Evolutionary conservation across 2,888 invertebrate species (phyloP).

Genomic region (Drosophila neutralis): DNA sequence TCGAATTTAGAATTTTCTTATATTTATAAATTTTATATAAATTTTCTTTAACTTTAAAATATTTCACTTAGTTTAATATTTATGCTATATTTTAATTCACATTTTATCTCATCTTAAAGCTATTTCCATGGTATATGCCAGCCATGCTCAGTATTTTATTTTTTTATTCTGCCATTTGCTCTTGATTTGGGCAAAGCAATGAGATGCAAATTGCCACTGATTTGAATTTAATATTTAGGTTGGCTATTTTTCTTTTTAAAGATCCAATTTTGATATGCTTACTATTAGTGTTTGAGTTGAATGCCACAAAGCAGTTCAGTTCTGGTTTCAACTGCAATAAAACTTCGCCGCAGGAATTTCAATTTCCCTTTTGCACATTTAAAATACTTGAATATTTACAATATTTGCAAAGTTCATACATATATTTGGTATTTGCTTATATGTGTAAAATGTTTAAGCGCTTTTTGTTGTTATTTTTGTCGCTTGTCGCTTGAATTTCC

Average conservation of each 20-base stretch:
- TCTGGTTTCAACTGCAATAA: constrained; percentile 28
- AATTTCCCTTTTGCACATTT: constrained; percentile 26
- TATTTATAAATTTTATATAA: too few relatives aligned
- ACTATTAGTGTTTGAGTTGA: constrained; percentile 58
- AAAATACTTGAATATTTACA: constrained; percentile 1
- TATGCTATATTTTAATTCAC: background rate
- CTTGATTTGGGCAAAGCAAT: constrained; percentile 59
- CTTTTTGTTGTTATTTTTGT: constrained; percentile 41
- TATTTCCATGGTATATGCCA: constrained; percentile 8
- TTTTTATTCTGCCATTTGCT: constrained; percentile 1
- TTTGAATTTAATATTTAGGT: constrained; percentile 75
- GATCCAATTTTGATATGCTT: constrained; percentile 60
- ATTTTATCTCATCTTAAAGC: background rate
- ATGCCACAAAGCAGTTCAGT: constrained; percentile 30
- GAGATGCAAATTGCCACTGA: constrained; percentile 78
- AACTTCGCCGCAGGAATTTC: constrained; percentile 43
- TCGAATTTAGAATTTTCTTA: too few relatives aligned
- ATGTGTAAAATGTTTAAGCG: constrained; percentile 59
- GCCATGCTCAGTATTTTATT: background rate
- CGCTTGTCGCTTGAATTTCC: constrained; percentile 71
- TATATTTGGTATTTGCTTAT: constrained; percentile 14
- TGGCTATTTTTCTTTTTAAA: constrained; percentile 55
- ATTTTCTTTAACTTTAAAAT: background rate
- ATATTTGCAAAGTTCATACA: constrained; percentile 12
- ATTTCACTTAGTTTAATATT: background rate